Evolutionary conservation across 2,888 invertebrate species (phyloP), one percentile per base, ranked within the genome.

Genomic region (Silvanus unidentatus): DNA sequence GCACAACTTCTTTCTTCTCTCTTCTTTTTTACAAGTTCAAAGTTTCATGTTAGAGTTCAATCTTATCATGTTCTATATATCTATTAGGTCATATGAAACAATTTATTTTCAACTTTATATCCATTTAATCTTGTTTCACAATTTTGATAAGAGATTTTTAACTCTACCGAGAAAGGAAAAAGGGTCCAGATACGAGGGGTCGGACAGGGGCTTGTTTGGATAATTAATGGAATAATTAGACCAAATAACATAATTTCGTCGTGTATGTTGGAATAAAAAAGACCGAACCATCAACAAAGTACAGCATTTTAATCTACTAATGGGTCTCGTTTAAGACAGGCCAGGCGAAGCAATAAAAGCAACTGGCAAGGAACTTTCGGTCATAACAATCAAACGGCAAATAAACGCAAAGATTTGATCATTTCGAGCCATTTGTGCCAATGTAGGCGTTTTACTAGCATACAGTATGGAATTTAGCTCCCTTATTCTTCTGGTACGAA

Each of bases 381-480:
- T 45, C 53, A 64, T 66, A 65, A 64, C 62, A 65, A 66, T 66
- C 63, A 63, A 64, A 61, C 64, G 62, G 57, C 55, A 57, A 60
- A 66, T 66, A 65, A 65, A 66, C 64, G 59, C 60, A 50, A 59
- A 63, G 65, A 68, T 68, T 66, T 60, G 64, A 68, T 67, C 66
- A 67, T 66, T 62, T 64, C 66, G 58, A 54, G 48, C 64, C 65
- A 66, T 68, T 68, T 65, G 63, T 64, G 66, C 65, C 63, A 64
- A 64, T 60, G 63, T 60, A 57, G 55, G 58, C 62, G 62, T 64
- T 65, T 62, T 61, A 64, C 58, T 54, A 50, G 41, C 43, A 45
- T 59, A 60, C 55, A 64, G 22, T 22, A 22, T 8, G 8, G 22
- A 3, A 22, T 22, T 22, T 32, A 8, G n/a, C 32, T 32, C 10